Conservation (phyloP, 2,113 vertebrate genomes). For the Grammomys dolichurus region DNA sequence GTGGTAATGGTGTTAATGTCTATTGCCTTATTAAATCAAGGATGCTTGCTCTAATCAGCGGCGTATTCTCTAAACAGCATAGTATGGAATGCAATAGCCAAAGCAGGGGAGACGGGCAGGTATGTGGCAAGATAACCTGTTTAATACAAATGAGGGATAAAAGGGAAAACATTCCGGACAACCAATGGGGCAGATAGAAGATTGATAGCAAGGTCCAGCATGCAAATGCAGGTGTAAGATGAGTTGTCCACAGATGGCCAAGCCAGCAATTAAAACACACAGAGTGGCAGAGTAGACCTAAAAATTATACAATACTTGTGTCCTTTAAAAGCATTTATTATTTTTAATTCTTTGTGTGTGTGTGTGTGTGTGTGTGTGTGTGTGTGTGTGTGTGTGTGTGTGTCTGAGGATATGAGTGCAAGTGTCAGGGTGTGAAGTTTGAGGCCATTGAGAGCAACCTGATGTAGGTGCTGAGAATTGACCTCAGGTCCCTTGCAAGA, state of each 20-base stretch:
- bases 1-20: neutral
- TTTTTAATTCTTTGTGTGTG: neutral
- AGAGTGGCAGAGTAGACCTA: neutral
- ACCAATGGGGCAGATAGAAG: neutral
- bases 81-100: neutral
- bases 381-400: neutral
- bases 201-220: neutral
- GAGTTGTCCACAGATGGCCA: neutral
- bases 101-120: neutral
- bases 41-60: neutral
- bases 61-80: neutral
- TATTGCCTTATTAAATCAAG: slow-evolving; percentile 29
- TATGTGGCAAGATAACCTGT: neutral
- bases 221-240: neutral
- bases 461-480: no score
- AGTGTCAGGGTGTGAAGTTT: neutral
- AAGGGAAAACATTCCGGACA: neutral
- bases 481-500: neutral
- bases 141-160: slow-evolving; percentile 18
- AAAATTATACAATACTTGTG: neutral
- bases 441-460: neutral
- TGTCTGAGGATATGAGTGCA: neutral
- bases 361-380: neutral
- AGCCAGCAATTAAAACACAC: neutral
- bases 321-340: neutral